A percentile compares a stretch with the other conserved stretches of the same genome.
These are phyloP conservation scores for Macrosteles quadrilineatus DNA, from an alignment of 1,140 invertebrate species.

Conservation along the genomic window DNA sequence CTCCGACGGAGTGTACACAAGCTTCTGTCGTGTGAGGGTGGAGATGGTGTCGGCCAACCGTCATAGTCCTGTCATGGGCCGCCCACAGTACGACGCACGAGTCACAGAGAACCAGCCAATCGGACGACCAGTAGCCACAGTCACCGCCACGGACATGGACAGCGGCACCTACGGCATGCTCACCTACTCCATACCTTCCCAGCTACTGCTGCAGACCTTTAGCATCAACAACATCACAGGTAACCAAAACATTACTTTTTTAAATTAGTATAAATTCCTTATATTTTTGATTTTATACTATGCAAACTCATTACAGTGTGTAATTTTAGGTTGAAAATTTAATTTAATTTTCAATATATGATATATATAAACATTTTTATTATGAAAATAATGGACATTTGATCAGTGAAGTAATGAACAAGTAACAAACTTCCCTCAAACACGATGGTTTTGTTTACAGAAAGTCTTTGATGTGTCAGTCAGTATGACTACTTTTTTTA, in stretches of 20 bases:
- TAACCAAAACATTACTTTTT: constrained; percentile 44
- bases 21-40: constrained; percentile 78
- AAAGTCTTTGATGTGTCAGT: too few species aligned
- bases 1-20: constrained; percentile 89
- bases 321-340: too few species aligned
- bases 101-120: constrained; percentile 78
- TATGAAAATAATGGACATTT: too few species aligned
- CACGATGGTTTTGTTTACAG: too few species aligned
- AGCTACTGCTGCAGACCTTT: constrained; percentile 75
- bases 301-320: too few species aligned
- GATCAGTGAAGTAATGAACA: too few species aligned
- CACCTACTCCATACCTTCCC: constrained; percentile 78
- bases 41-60: constrained; percentile 78
- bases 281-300: background rate
- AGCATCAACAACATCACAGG: constrained; percentile 71
- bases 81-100: constrained; percentile 70
- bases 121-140: constrained; percentile 70
- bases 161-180: constrained; percentile 77
- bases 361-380: too few species aligned
- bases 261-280: background rate
- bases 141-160: constrained; percentile 80
- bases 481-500: too few species aligned
- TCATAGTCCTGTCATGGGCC: constrained; percentile 74
- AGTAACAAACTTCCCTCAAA: too few species aligned
- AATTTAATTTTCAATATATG: too few species aligned